Percentiles rank a stretch among this genome's conserved stretches.
These are phyloP conservation scores for Neoaliturus tenellus DNA, from an alignment of 2,888 invertebrate species.

Conservation along the genomic window DNA sequence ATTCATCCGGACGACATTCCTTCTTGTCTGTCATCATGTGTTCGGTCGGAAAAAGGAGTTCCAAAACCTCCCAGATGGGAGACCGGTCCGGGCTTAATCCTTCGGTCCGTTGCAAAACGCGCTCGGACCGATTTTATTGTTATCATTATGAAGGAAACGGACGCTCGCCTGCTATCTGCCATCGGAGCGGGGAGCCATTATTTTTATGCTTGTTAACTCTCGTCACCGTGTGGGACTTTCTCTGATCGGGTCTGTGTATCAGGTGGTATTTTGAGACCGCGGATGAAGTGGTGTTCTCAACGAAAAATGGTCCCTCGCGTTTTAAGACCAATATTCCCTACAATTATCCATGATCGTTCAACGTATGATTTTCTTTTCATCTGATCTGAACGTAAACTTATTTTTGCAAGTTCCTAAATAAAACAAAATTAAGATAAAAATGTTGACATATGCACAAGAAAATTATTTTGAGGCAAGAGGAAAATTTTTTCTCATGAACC, in stretches of 20 bases:
- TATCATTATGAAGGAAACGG: constrained; percentile 26
- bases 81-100: constrained; percentile 51
- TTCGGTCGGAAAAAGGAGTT: constrained; percentile 50
- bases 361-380: too few relatives aligned
- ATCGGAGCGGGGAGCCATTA: constrained; percentile 3
- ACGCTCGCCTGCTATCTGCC: constrained; percentile 1
- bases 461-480: too few relatives aligned
- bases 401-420: too few relatives aligned
- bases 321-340: too few relatives aligned
- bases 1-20: constrained; percentile 56
- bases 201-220: constrained; percentile 7
- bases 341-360: too few relatives aligned
- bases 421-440: too few relatives aligned
- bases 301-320: too few relatives aligned
- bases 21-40: constrained; percentile 51
- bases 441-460: too few relatives aligned
- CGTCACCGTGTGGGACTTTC: neutral
- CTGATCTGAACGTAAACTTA: too few relatives aligned
- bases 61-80: constrained; percentile 55
- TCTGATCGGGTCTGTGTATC: neutral
- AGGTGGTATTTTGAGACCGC: too few relatives aligned
- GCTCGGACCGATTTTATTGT: constrained; percentile 11
- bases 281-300: too few relatives aligned
- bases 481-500: too few relatives aligned
- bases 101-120: constrained; percentile 6